These are phyloP conservation scores for Scolanthus callimorphus DNA, from an alignment of 92 coral and sea anemone genomes.

Conservation along the genomic window DNA sequence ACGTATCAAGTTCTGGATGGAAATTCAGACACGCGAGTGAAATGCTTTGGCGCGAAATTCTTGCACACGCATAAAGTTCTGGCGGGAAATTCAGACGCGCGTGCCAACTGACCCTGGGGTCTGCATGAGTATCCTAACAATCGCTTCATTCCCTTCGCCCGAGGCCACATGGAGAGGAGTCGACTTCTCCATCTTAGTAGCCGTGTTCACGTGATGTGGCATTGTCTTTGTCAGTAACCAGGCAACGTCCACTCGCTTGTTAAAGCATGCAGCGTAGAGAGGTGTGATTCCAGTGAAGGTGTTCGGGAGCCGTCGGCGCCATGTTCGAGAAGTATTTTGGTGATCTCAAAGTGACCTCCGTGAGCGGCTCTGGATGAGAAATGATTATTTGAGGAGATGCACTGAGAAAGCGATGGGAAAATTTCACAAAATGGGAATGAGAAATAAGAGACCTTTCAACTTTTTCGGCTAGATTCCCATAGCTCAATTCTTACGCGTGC, in stretches of 20 bases:
- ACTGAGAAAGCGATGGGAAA: too few species aligned
- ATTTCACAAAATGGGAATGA: too few species aligned
- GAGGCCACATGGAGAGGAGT: slow-evolving; percentile 89
- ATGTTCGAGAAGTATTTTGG: slow-evolving; percentile 57
- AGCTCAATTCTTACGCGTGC: too few species aligned
- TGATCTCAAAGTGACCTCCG: slow-evolving; percentile 78
- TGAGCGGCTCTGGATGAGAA: slow-evolving; percentile 64
- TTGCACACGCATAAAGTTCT: too few species aligned
- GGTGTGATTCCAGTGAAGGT: slow-evolving; percentile 91
- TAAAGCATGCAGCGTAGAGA: slow-evolving; percentile 79
- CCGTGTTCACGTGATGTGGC: slow-evolving; percentile 64
- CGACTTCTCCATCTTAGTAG: slow-evolving; percentile 72
- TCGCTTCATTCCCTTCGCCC: slow-evolving; percentile 70
- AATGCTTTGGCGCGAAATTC: too few species aligned
- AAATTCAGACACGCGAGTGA: too few species aligned
- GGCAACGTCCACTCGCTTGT: slow-evolving; percentile 75
- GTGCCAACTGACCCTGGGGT: slow-evolving; percentile 83
- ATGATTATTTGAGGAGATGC: too few species aligned
- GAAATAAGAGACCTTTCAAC: too few species aligned
- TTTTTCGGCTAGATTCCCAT: too few species aligned
- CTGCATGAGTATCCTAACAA: slow-evolving; percentile 70
- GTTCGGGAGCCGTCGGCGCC: slow-evolving; percentile 88
- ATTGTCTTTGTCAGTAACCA: slow-evolving; percentile 57
- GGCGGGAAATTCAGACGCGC: too few species aligned
- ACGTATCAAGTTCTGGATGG: too few species aligned